phyloP scores from a whole-genome alignment of 1,140 invertebrate genomes.

The Caenorhabditis inopinata region DNA sequence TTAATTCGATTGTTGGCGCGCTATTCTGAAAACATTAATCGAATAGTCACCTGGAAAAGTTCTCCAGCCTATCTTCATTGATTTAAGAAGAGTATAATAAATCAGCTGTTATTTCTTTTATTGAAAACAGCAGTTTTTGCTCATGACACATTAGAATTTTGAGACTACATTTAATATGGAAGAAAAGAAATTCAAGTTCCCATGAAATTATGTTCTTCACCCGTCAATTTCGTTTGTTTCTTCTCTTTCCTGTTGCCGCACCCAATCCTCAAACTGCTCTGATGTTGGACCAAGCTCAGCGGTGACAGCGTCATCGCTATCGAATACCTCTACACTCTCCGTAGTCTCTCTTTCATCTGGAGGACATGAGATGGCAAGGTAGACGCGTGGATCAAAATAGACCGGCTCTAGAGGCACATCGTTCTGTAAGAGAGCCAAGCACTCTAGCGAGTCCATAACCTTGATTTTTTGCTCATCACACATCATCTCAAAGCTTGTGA shows the following conservation, averaged over 20 bases:
- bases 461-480: neutral
- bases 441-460: neutral
- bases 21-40: no score
- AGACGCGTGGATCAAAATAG: neutral
- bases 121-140: no score
- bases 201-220: no score
- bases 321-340: neutral
- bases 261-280: neutral
- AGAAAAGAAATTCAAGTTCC: no score
- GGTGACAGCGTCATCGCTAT: neutral
- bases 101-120: no score
- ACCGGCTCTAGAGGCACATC: neutral
- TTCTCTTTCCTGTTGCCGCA: neutral
- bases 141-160: no score
- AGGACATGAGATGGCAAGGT: neutral
- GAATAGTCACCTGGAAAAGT: no score
- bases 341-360: neutral
- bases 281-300: neutral
- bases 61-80: no score
- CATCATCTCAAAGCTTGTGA: neutral
- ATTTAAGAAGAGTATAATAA: no score
- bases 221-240: no score
- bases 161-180: no score
- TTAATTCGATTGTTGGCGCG: no score
- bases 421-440: neutral